Conservation (phyloP, 2,888 invertebrate genomes). For the Dascillus cervinus region DNA sequence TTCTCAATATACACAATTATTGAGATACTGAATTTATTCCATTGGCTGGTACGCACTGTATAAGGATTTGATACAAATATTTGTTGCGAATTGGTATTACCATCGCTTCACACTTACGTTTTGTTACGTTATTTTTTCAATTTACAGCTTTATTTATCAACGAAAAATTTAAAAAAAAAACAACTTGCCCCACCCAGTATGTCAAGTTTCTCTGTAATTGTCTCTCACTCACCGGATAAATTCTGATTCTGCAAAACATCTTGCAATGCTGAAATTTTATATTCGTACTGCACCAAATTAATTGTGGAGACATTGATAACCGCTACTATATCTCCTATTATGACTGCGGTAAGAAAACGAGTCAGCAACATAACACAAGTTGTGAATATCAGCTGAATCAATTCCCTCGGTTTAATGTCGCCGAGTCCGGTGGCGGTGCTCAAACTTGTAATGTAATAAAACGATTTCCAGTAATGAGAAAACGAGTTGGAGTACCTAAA, state of each 20-base stretch:
- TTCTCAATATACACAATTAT: too few species aligned
- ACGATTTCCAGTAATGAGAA: slow-evolving; percentile 14
- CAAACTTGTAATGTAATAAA: slow-evolving; percentile 48
- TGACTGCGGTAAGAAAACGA: slow-evolving; percentile 37
- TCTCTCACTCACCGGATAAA: slow-evolving; percentile 8
- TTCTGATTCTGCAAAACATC: slow-evolving; percentile 7
- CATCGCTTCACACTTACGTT: too few species aligned
- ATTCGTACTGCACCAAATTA: slow-evolving; percentile 5
- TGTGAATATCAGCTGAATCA: slow-evolving; percentile 46
- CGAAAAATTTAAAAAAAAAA: neutral
- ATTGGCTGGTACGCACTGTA: too few species aligned
- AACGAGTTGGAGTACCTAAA: too few species aligned
- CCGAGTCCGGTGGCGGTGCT: slow-evolving; percentile 48
- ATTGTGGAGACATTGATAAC: slow-evolving; percentile 1
- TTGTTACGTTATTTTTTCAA: too few species aligned
- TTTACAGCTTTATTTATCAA: too few species aligned
- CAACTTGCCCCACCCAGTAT: too few species aligned
- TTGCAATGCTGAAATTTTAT: slow-evolving; percentile 3
- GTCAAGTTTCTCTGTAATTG: too few species aligned
- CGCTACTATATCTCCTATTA: slow-evolving; percentile 24
- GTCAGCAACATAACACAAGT: slow-evolving; percentile 44
- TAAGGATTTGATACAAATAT: too few species aligned
- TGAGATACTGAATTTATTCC: too few species aligned
- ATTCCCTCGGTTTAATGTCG: slow-evolving; percentile 45
- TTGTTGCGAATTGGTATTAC: too few species aligned